Evolutionary conservation across 2,797 vertebrate genomes (phyloP), one percentile per base, ranked within the genome.

Genomic region (Danio jaintianensis): DNA sequence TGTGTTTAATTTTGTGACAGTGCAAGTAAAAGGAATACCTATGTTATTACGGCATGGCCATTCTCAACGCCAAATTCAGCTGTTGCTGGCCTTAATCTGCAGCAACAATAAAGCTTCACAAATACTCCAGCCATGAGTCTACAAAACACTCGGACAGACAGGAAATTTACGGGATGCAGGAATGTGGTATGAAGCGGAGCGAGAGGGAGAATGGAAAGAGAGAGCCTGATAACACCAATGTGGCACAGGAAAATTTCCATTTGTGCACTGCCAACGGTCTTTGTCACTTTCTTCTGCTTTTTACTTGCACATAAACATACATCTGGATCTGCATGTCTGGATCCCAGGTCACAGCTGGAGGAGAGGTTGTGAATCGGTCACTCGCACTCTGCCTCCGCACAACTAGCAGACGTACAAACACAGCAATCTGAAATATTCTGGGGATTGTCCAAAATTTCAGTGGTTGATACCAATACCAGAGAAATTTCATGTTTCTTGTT

Each of bases 1-100:
- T 94, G 93, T 84, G 82, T 88, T 85, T 84, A 84, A 92, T 94
- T 92, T 92, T 61, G 42, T 78, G 86, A 63, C 83, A 86, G 85
- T 83, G 84, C 88, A 90, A 88, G 58, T 84, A 83, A 86, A 82
- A 85, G 71, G 62, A 93, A 93, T 90, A 92, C 84, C 84, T 91
- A 86, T 90, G 87, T 87, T 87, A 86, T 92, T 90, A 91, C 90
- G 83, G 86, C 85, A 89, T 82, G 86, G 88, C 88, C 87, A 90
- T 81, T 63, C 70, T 83, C 71, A 68, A 86, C 53, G 79, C 22
- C 64, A 85, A 83, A 84, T 87, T 87, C 82, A 86, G 85, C 84
- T 87, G 85, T 67, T 81, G 80, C 83, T 82, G 83, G 80, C 80
- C 55, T 55, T 82, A 42, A 58, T 18, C 18, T 2, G 36, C 55